Evolutionary conservation across 2,113 vertebrate genomes (phyloP).

Genomic region (Xenus cinereus): DNA sequence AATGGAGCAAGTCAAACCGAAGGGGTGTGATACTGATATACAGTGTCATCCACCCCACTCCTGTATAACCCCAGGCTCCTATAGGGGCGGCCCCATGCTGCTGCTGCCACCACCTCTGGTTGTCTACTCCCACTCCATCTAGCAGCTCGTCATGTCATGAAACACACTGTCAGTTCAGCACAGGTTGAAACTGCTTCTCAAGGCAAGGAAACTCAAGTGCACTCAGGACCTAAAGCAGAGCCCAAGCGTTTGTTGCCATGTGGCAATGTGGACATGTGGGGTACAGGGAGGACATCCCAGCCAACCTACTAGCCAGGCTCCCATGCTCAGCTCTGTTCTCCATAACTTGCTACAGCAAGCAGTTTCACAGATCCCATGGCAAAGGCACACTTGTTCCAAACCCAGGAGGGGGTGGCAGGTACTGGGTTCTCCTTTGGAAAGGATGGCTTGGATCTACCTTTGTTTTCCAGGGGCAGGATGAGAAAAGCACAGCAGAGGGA

Average conservation of each 20-base stretch:
- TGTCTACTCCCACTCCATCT: neutral
- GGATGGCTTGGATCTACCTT: neutral
- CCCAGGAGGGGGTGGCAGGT: neutral
- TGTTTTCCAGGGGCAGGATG: neutral
- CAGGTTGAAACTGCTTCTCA: neutral
- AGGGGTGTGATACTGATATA: neutral
- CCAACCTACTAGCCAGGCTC: neutral
- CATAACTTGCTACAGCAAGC: neutral
- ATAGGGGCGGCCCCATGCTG: fast-evolving
- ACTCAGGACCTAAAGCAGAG: neutral
- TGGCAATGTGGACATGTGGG: no score
- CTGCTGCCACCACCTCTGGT: fast-evolving
- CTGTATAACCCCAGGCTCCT: neutral
- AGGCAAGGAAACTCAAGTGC: neutral
- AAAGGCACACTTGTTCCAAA: neutral
- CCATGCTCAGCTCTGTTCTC: neutral
- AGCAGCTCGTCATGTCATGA: neutral
- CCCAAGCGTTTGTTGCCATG: neutral
- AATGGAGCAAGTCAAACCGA: neutral
- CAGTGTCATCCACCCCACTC: neutral
- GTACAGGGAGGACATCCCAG: neutral
- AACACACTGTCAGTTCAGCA: neutral
- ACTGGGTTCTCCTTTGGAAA: neutral
- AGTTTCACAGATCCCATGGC: neutral
- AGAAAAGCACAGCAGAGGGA: neutral